Conservation (phyloP, 2,797 vertebrate genomes). For the Hirundo rustica region DNA sequence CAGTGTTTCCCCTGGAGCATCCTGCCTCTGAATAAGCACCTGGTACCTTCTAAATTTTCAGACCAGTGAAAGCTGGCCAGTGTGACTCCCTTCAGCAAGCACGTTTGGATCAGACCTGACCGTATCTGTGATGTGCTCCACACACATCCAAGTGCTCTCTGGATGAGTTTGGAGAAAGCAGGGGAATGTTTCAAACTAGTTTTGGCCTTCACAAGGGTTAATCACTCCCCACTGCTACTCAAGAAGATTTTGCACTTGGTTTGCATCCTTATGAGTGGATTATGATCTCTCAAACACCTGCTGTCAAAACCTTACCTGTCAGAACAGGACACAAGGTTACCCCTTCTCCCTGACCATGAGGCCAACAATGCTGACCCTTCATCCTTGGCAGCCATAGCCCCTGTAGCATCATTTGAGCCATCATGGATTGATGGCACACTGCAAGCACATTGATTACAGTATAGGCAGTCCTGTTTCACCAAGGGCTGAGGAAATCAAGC, state of each 20-base stretch:
- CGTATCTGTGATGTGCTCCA: not conserved
- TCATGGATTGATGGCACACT: not conserved
- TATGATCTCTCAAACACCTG: not conserved
- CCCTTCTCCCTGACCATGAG: not conserved
- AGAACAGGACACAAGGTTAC: not conserved
- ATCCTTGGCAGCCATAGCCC: not conserved
- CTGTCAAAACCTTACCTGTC: not conserved
- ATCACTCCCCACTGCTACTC: not conserved
- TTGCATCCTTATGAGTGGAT: not conserved
- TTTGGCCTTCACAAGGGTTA: not conserved
- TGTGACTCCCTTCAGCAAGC: not conserved
- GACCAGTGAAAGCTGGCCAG: not conserved
- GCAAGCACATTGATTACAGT: rapidly evolving
- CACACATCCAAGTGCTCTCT: not conserved
- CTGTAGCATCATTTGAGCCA: not conserved
- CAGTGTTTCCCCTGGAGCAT: not conserved
- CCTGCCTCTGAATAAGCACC: not conserved
- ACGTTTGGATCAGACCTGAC: not conserved
- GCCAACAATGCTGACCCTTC: rapidly evolving
- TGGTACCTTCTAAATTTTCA: not conserved
- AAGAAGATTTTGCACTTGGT: not conserved
- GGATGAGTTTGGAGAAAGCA: not conserved
- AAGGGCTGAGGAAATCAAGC: not conserved
- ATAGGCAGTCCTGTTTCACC: not conserved
- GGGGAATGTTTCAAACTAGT: not conserved